Evolutionary conservation across 2,113 vertebrate species (phyloP).

Genomic region (Lampris incognitus): DNA sequence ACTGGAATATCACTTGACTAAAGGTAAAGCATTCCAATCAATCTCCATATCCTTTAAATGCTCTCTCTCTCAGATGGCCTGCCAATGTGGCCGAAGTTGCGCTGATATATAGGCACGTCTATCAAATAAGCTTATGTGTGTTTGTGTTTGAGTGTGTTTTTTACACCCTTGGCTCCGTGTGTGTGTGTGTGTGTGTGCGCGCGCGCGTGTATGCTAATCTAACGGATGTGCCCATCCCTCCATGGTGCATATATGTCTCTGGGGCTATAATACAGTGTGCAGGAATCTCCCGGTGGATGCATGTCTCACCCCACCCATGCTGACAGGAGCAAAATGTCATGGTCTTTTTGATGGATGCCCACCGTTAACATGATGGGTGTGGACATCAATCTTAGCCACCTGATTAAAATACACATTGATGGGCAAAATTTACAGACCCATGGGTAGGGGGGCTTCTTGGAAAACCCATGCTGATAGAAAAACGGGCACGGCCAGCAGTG

Average conservation of each 20-base stretch:
- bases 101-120: constrained; percentile 36
- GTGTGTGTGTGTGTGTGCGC: neutral
- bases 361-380: constrained; percentile 48
- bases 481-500: neutral
- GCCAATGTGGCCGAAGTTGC: constrained; percentile 9
- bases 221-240: neutral
- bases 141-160: neutral
- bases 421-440: constrained; percentile 31
- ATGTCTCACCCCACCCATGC: constrained; percentile 33
- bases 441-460: neutral
- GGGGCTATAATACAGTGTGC: constrained; percentile 9
- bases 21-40: constrained; percentile 21
- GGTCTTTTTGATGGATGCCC: constrained; percentile 58
- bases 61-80: constrained; percentile 21
- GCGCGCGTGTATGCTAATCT: neutral
- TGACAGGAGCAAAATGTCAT: constrained; percentile 47
- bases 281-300: constrained; percentile 26
- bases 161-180: neutral
- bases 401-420: constrained; percentile 69
- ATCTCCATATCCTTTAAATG: constrained; percentile 45
- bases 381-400: constrained; percentile 50
- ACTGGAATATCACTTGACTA: neutral
- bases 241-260: constrained; percentile 1
- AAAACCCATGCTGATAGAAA: neutral
- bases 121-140: neutral